phyloP scores from a whole-genome alignment of 2,113 vertebrate genomes.

The Oxyruncus cristatus region DNA sequence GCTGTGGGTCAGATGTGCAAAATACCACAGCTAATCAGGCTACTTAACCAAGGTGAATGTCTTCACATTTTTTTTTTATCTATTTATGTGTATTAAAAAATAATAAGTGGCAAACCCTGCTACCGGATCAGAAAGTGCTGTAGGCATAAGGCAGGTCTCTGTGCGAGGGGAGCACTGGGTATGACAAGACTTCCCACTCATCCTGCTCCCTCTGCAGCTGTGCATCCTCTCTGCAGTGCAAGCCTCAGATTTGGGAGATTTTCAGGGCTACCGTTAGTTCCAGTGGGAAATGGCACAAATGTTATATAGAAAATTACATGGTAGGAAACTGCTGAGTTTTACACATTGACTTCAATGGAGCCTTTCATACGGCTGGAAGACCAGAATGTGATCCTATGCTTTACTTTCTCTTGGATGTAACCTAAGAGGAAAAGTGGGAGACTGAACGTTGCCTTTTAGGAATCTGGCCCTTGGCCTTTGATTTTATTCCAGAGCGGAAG shows the following conservation, averaged over 20 bases:
- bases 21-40: background rate
- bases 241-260: background rate
- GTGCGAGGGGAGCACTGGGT: background rate
- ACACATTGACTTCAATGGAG: background rate
- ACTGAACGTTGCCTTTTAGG: slow-evolving; percentile 2
- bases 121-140: background rate
- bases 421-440: slow-evolving; percentile 37
- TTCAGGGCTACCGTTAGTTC: background rate
- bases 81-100: background rate
- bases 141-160: background rate
- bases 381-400: slow-evolving; percentile 16
- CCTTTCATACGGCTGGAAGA: slow-evolving; percentile 7
- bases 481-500: slow-evolving; percentile 49
- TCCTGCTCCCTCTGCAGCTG: background rate
- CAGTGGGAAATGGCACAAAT: background rate
- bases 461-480: slow-evolving; percentile 17
- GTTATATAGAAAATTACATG: slow-evolving; percentile 4
- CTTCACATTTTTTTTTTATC: background rate
- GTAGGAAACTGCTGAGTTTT: slow-evolving; percentile 13
- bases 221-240: background rate
- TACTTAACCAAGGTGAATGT: background rate
- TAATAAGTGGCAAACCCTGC: background rate
- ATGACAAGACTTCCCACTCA: background rate
- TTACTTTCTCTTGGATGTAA: slow-evolving; percentile 38
- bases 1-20: background rate